Evolutionary conservation across 2,113 vertebrate genomes (phyloP).

Genomic region (Dicrurus megarhynchus): DNA sequence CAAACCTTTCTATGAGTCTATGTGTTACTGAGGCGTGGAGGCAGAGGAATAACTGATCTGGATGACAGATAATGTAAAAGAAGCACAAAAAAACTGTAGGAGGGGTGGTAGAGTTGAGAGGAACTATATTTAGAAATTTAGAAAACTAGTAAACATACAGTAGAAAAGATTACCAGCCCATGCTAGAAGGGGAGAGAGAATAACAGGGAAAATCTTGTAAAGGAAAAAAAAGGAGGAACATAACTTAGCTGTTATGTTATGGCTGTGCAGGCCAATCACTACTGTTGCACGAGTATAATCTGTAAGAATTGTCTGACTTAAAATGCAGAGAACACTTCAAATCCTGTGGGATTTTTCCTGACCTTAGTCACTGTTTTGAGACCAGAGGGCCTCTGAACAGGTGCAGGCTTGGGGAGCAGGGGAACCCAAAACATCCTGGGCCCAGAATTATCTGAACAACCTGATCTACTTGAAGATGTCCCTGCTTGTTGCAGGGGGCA

Average conservation of each 20-base stretch:
- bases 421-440: background rate
- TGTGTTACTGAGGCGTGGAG: background rate
- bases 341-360: background rate
- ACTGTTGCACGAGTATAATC: background rate
- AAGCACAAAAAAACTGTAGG: background rate
- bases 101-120: background rate
- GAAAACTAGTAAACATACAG: slow-evolving; percentile 7
- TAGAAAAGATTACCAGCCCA: background rate
- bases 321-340: background rate
- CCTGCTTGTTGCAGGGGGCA: background rate
- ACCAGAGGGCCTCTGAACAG: background rate
- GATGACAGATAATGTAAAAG: background rate
- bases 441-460: background rate
- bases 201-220: background rate
- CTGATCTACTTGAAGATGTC: background rate
- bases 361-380: background rate
- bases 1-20: background rate
- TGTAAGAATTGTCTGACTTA: background rate
- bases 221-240: background rate
- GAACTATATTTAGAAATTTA: background rate
- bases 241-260: too few species aligned
- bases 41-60: background rate
- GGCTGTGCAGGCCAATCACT: background rate
- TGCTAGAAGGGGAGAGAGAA: background rate
- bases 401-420: background rate